A percentile compares a stretch with the other conserved stretches of the same genome.
Conservation (phyloP, 2,888 invertebrate genomes). For the Andrena bucephala region DNA sequence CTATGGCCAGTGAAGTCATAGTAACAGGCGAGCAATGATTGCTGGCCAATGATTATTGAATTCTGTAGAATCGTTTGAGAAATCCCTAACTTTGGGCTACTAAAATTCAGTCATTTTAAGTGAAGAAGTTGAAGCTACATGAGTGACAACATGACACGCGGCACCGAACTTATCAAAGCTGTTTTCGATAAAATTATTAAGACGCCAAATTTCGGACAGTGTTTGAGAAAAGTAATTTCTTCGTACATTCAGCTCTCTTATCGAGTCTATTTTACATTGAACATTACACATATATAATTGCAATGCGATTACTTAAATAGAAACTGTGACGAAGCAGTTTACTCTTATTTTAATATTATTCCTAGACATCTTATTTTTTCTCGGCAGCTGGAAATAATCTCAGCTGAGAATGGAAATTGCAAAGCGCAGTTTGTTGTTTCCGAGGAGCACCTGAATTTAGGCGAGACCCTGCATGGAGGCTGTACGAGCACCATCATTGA, state of each 20-base stretch:
- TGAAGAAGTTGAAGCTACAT: background rate
- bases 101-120: background rate
- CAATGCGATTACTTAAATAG: no score
- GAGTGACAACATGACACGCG: slow-evolving; percentile 67
- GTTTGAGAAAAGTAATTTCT: slow-evolving; percentile 85
- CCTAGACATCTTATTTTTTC: background rate
- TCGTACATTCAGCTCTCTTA: background rate
- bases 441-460: slow-evolving; percentile 90
- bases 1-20: background rate
- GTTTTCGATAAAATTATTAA: slow-evolving; percentile 81
- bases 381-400: slow-evolving; percentile 85
- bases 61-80: background rate
- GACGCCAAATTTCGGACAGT: slow-evolving; percentile 84
- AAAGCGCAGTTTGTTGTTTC: slow-evolving; percentile 91
- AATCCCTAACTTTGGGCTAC: background rate
- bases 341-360: slow-evolving; percentile 6
- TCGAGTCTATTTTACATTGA: background rate
- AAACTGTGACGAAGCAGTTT: no score
- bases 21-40: background rate
- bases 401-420: slow-evolving; percentile 90
- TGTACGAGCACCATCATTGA: slow-evolving; percentile 93
- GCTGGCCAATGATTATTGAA: background rate
- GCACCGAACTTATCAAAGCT: slow-evolving; percentile 83
- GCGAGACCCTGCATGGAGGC: slow-evolving; percentile 94
- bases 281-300: no score